Conservation (phyloP, 2,113 vertebrate species). For the Perca flavescens region DNA sequence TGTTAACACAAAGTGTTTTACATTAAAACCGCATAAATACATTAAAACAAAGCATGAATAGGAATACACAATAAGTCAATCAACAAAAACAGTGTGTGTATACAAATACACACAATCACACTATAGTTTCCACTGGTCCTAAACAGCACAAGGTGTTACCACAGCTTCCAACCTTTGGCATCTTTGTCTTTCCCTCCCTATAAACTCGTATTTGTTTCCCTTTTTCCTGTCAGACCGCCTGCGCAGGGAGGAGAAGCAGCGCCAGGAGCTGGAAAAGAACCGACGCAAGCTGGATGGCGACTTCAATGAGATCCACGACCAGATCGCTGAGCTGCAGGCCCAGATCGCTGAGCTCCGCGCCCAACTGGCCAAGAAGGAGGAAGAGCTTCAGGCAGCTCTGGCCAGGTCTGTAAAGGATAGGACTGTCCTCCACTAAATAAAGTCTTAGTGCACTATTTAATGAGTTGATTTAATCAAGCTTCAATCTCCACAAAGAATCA, state of each 20-base stretch:
- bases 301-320: constrained; percentile 92
- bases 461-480: too few species aligned
- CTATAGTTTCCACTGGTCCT: background rate
- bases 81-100: too few species aligned
- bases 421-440: too few species aligned
- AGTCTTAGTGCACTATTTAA: too few species aligned
- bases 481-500: too few species aligned
- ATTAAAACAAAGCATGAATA: too few species aligned
- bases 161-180: background rate
- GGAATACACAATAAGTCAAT: too few species aligned
- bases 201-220: background rate
- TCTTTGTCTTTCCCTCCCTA: background rate
- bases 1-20: too few species aligned
- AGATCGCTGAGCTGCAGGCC: constrained; percentile 96
- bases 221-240: constrained; percentile 87
- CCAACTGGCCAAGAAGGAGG: constrained; percentile 97
- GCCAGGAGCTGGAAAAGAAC: constrained; percentile 98
- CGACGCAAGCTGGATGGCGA: constrained; percentile 97
- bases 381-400: constrained; percentile 94
- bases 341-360: constrained; percentile 97
- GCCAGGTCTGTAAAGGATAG: constrained; percentile 85
- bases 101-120: too few species aligned
- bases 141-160: background rate
- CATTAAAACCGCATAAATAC: too few species aligned
- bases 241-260: constrained; percentile 93